Base-by-base conservation (phyloP, 2,113 vertebrate species). In the Gnathonemus echidnorhynchus region DNA sequence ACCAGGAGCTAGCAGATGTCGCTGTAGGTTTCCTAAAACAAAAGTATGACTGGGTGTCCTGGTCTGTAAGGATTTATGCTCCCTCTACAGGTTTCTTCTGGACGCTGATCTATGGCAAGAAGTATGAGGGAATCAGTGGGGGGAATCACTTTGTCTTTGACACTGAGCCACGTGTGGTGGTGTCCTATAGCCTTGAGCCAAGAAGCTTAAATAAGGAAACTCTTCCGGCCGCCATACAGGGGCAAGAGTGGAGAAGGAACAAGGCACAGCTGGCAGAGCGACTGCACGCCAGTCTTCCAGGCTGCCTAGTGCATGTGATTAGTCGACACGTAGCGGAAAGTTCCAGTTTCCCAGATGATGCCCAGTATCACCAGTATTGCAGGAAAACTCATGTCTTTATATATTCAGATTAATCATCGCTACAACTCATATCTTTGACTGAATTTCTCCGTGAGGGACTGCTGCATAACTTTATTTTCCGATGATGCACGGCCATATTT, bases 11-110 rank as follows among this genome's bases (percentile, higher is more conserved):
- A 3, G 95, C 95, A 0, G 92, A 95, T 1, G 89, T 91, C 1
- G 66, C 96, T 70, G 0, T 95, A 1, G 92, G 94, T 52, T 91
- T 90, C 17, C 88, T 96, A 0, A 95, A 93, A 92, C 93, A 90
- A 88, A 97, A 96, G 89, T 96, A 95, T 1, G 95, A 97, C 93
- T 97, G 96, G 96, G 95, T 97, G 90, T 87, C 90, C 89, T 97
- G 96, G 96, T 96, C 96, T 0, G 95, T 96, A 83, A 93, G 95
- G 0, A 6, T 96, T 2, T 96, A 95, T 92, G 39, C 88, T 66
- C 94, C 0, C 94, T 95, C 0, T 80, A 89, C 0, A 92, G 94
- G 15, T 1, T 94, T 0, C 49, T 93, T 96, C 2, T 42, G 83
- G 83, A 93, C 52, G 50, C 35, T 84, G 11, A 52, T 56, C 11